Conservation (phyloP, 2,888 invertebrate species). For the Platycnemis pennipes region DNA sequence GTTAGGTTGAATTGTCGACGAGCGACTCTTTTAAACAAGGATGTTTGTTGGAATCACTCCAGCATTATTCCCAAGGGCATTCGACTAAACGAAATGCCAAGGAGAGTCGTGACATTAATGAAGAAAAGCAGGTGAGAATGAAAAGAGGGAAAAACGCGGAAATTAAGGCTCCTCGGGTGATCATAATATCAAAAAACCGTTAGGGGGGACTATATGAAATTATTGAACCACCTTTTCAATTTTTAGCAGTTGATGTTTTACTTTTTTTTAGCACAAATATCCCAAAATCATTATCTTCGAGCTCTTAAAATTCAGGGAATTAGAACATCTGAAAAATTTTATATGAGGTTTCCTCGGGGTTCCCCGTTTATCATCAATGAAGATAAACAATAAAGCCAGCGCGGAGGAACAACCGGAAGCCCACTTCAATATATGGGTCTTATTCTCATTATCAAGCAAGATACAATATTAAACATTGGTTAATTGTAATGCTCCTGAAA, state of each 20-base stretch:
- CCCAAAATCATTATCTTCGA: no score
- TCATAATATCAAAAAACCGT: no score
- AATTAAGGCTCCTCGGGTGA: not conserved
- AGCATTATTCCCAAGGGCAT: not conserved
- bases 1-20: not conserved
- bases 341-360: no score
- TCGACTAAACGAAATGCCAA: not conserved
- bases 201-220: not conserved
- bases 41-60: not conserved
- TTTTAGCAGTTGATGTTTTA: not conserved
- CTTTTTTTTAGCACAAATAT: not conserved
- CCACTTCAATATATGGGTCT: no score
- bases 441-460: no score
- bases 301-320: no score
- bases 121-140: not conserved
- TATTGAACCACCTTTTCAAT: not conserved
- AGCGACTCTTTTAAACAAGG: not conserved
- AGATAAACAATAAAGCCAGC: no score
- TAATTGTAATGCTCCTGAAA: no score
- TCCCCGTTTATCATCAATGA: no score
- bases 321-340: no score
- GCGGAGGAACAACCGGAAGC: no score
- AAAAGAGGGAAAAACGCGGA: not conserved
- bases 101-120: slow-evolving; percentile 24
- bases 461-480: no score